Conservation (phyloP, 2,888 invertebrate species). For the Catocala sponsa region DNA sequence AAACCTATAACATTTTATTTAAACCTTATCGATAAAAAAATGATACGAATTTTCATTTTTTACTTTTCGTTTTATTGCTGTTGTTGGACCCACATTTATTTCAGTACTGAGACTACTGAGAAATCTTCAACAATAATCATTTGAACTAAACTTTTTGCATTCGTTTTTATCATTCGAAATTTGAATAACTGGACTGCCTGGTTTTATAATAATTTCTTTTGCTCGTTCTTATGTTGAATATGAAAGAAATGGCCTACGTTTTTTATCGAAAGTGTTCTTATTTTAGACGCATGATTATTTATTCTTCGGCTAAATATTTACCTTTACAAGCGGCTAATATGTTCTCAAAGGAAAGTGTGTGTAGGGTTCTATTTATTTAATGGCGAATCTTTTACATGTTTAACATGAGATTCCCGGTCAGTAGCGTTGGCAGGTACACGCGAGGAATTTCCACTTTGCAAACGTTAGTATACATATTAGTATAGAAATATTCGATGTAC, state of each 20-base stretch:
- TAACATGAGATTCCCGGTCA: slow-evolving; percentile 66
- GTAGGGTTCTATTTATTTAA: slow-evolving; percentile 56
- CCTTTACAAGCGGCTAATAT: slow-evolving; percentile 7
- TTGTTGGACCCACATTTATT: background rate
- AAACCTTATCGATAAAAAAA: background rate
- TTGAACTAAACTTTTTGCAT: slow-evolving; percentile 3
- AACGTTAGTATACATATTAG: slow-evolving; percentile 62
- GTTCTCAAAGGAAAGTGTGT: slow-evolving; percentile 26
- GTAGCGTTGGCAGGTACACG: slow-evolving; percentile 60
- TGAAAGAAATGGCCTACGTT: background rate
- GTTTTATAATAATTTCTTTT: slow-evolving; percentile 3
- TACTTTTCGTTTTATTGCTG: too few relatives aligned
- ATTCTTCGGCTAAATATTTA: slow-evolving; percentile 11
- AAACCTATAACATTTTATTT: background rate
- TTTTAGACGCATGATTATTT: background rate
- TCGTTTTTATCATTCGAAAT: slow-evolving; percentile 7
- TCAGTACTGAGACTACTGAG: background rate
- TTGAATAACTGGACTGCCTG: slow-evolving; percentile 3
- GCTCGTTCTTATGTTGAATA: slow-evolving; percentile 9
- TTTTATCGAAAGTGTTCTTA: background rate
- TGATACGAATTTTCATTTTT: background rate
- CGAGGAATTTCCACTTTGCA: slow-evolving; percentile 75
- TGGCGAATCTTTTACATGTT: slow-evolving; percentile 64
- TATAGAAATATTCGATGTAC: slow-evolving; percentile 61
- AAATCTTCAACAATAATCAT: background rate